Conservation (phyloP, 2,888 invertebrate species). For the Euzophera pinguis region DNA sequence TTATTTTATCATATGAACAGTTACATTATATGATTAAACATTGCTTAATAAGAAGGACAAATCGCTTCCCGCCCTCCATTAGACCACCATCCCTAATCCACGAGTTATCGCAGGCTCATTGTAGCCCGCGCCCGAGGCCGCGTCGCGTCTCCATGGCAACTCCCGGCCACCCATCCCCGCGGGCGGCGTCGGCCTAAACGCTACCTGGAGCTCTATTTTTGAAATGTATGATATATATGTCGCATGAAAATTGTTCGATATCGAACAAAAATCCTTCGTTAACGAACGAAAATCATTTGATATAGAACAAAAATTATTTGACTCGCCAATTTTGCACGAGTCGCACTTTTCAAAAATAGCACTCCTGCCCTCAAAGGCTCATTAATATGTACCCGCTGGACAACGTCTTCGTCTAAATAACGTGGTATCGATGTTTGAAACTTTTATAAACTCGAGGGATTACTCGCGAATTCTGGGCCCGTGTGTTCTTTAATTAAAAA, state of each 20-base stretch:
- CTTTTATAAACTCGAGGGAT: constrained; percentile 25
- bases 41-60: too few relatives aligned
- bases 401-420: constrained; percentile 55
- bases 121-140: constrained; percentile 65
- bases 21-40: too few relatives aligned
- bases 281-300: too few relatives aligned
- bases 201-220: too few relatives aligned
- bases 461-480: background rate
- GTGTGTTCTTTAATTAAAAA: background rate
- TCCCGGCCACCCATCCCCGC: constrained; percentile 32
- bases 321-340: too few relatives aligned
- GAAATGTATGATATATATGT: too few relatives aligned
- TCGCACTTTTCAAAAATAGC: too few relatives aligned
- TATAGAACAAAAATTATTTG: too few relatives aligned
- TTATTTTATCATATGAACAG: too few relatives aligned
- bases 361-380: constrained; percentile 20
- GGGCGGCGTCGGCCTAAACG: constrained; percentile 32
- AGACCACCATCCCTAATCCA: constrained; percentile 29
- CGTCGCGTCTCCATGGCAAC: constrained; percentile 71
- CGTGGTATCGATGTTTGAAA: constrained; percentile 43
- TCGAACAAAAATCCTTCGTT: too few relatives aligned
- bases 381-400: constrained; percentile 31
- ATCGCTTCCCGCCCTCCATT: background rate
- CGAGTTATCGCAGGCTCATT: constrained; percentile 57
- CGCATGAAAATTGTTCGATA: too few relatives aligned